phyloP scores from a whole-genome alignment of 1,140 invertebrate genomes.

The Zaprionus inermis region DNA sequence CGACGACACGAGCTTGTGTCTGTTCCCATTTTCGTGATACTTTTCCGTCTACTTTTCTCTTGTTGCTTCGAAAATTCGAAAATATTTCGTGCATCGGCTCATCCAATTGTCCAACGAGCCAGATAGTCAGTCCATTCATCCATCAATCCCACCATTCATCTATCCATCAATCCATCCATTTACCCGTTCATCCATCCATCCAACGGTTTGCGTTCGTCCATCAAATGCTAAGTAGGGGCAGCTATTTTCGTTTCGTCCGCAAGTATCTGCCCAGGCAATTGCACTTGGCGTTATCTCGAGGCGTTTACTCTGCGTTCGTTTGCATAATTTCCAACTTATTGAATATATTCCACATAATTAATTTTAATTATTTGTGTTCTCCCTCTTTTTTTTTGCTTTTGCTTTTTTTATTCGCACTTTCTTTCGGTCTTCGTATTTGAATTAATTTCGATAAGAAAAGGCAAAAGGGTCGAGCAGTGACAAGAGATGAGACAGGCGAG shows the following conservation, averaged over 20 bases:
- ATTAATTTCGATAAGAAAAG: slow-evolving; percentile 73
- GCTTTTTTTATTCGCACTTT: background rate
- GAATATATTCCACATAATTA: slow-evolving; percentile 82
- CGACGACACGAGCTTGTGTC: slow-evolving; percentile 46
- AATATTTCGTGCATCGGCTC: slow-evolving; percentile 55
- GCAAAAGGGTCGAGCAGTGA: slow-evolving; percentile 63
- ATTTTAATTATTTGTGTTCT: slow-evolving; percentile 77
- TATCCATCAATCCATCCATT: slow-evolving; percentile 29
- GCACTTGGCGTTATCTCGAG: slow-evolving; percentile 74
- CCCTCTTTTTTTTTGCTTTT: slow-evolving; percentile 1
- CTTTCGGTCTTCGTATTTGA: slow-evolving; percentile 47
- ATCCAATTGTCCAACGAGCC: slow-evolving; percentile 12
- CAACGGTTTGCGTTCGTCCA: slow-evolving; percentile 57
- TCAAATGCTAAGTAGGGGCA: slow-evolving; percentile 61
- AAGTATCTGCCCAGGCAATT: slow-evolving; percentile 57
- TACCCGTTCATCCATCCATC: slow-evolving; percentile 11
- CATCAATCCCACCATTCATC: slow-evolving; percentile 23
- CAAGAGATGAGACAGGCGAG: slow-evolving; percentile 15
- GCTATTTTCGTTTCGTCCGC: slow-evolving; percentile 66
- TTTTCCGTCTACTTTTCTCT: slow-evolving; percentile 28
- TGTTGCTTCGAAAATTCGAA: slow-evolving; percentile 52
- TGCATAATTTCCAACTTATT: slow-evolving; percentile 81
- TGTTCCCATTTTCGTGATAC: slow-evolving; percentile 53
- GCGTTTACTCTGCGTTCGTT: slow-evolving; percentile 75
- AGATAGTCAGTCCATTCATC: slow-evolving; percentile 13